Conservation (phyloP, 2,888 invertebrate genomes). For the Listrodromus nycthemerus region DNA sequence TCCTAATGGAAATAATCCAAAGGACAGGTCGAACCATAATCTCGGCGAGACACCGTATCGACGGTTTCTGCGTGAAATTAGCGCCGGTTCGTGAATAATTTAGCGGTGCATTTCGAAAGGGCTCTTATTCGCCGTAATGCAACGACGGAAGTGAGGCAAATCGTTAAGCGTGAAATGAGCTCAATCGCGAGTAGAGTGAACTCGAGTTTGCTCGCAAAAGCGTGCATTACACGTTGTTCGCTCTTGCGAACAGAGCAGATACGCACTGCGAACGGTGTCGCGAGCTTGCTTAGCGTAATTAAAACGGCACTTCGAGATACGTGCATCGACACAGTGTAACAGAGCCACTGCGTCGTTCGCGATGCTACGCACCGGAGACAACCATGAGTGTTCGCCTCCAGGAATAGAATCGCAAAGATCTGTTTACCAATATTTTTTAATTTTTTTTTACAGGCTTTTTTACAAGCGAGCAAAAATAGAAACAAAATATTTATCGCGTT, state of each 20-base stretch:
- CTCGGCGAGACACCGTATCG: no score
- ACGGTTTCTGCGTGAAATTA: slow-evolving; percentile 12
- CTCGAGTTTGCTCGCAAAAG: slow-evolving; percentile 31
- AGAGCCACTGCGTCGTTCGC: not conserved
- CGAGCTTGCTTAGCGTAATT: slow-evolving; percentile 75
- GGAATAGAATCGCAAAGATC: slow-evolving; percentile 45
- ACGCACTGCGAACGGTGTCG: slow-evolving; percentile 51
- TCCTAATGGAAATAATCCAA: slow-evolving; percentile 23
- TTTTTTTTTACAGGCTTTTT: slow-evolving; percentile 8
- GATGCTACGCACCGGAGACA: slow-evolving; percentile 14
- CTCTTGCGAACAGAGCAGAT: slow-evolving; percentile 21
- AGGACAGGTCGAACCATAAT: slow-evolving; percentile 11
- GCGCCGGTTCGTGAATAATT: not conserved
- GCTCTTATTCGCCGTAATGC: slow-evolving; percentile 58
- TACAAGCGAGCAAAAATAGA: not conserved
- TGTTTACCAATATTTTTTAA: slow-evolving; percentile 29
- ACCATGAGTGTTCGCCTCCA: slow-evolving; percentile 23
- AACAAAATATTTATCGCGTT: slow-evolving; percentile 21
- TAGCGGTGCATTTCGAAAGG: slow-evolving; percentile 6
- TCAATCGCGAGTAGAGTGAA: slow-evolving; percentile 48
- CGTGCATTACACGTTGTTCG: slow-evolving; percentile 1
- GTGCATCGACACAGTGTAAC: slow-evolving; percentile 62
- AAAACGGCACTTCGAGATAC: slow-evolving; percentile 74
- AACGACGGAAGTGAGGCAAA: slow-evolving; percentile 61
- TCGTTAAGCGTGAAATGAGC: slow-evolving; percentile 69